A percentile compares a stretch with the other conserved stretches of the same genome.
These are phyloP conservation scores for Notolepis coatsorum DNA, from an alignment of 2,797 vertebrate genomes.

Conservation along the genomic window DNA sequence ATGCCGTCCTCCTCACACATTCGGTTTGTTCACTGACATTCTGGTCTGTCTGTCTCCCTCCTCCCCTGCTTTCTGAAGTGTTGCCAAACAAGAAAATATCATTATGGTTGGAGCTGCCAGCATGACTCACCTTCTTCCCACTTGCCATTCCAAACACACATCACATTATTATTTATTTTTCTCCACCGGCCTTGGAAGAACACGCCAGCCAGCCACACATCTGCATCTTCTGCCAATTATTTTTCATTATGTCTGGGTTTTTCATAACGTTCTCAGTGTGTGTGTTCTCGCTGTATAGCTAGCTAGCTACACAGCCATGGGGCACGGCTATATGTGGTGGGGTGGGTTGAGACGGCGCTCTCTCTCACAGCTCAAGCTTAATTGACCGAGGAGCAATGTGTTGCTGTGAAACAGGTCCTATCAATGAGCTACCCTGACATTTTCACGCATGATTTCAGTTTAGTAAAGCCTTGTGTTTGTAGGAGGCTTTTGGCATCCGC, in stretches of 20 bases:
- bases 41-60: conserved; percentile 34
- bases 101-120: conserved; percentile 59
- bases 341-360: conserved; percentile 30
- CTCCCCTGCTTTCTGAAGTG: conserved; percentile 44
- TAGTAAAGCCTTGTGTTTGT: conserved; percentile 41
- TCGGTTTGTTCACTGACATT: conserved; percentile 58
- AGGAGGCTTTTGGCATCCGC: conserved; percentile 27
- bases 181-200: conserved; percentile 48
- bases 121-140: conserved; percentile 77
- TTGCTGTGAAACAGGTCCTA: conserved; percentile 40
- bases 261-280: conserved; percentile 37
- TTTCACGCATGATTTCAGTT: conserved; percentile 41
- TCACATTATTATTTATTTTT: conserved; percentile 62
- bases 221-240: conserved; percentile 77
- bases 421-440: conserved; percentile 56
- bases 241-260: conserved; percentile 45
- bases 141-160: conserved; percentile 72
- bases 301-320: conserved; percentile 52
- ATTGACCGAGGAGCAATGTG: conserved; percentile 56
- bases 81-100: conserved; percentile 63
- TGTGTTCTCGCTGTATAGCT: conserved; percentile 14
- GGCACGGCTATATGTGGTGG: conserved; percentile 54
- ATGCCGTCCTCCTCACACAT: conserved; percentile 58
- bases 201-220: conserved; percentile 57
- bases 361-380: conserved; percentile 39